Percentiles rank a stretch among this genome's conserved stretches.
These are phyloP conservation scores for Picus viridis DNA, from an alignment of 2,797 vertebrate species.

Conservation along the genomic window DNA sequence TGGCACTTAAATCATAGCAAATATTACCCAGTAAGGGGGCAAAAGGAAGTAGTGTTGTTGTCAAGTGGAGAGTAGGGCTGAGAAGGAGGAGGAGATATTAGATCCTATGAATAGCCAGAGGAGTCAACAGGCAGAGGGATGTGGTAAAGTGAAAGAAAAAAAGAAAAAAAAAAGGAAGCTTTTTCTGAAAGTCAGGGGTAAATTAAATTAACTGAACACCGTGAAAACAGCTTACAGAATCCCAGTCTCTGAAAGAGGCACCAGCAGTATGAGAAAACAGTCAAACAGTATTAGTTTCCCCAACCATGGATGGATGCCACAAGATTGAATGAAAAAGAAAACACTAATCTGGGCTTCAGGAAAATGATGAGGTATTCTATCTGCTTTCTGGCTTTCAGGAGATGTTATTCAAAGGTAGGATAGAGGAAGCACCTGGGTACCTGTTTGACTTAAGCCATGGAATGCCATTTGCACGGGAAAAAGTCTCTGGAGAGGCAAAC, in stretches of 20 bases:
- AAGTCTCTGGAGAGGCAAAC: constrained; percentile 43
- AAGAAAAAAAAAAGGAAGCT: neutral
- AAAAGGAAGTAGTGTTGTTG: neutral
- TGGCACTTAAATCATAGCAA: constrained; percentile 14
- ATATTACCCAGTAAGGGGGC: neutral
- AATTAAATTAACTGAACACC: constrained; percentile 50
- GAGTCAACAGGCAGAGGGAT: constrained; percentile 19
- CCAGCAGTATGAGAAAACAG: constrained; percentile 27
- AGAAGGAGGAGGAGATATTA: constrained; percentile 32
- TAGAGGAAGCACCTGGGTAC: constrained; percentile 52
- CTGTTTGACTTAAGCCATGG: constrained; percentile 36
- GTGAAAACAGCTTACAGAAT: neutral
- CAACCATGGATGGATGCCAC: constrained; percentile 23
- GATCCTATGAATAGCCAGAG: constrained; percentile 8
- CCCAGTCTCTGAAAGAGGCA: neutral
- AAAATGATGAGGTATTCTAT: constrained; percentile 52
- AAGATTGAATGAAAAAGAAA: constrained; percentile 40
- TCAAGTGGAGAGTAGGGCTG: neutral
- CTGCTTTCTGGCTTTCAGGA: constrained; percentile 12
- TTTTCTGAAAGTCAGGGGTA: constrained; percentile 44
- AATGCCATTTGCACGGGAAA: constrained; percentile 49
- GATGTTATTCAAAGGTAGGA: constrained; percentile 15
- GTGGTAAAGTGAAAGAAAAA: constrained; percentile 6
- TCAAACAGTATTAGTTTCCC: neutral
- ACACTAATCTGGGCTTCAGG: neutral